Base-by-base conservation (phyloP, 2,888 invertebrate species). In the Dysmachus trigonus region DNA sequence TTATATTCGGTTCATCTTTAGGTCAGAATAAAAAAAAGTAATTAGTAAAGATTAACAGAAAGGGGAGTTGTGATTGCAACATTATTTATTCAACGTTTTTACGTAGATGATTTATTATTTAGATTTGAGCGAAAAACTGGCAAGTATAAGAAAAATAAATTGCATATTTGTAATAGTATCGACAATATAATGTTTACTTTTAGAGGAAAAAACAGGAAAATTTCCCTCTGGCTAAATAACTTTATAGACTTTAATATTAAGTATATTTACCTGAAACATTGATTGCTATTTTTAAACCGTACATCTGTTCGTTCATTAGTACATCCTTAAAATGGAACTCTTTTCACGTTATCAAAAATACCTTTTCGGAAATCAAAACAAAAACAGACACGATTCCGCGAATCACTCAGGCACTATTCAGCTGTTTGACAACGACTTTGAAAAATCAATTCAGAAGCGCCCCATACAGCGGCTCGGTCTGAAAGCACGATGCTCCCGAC, bases 361-460 rank as follows among this genome's bases (percentile, higher is more conserved):
- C 62, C 27, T 62, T 33, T 33, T 6, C 8, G 15, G 18, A 73
- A 73, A 73, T 35, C 73, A 73, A 73, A 73, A 73, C 73, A 73
- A 73, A 73, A 31, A 73, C 73, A 73, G 73, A 18, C 73, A 73
- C 73, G 35, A 73, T 73, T 35, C 31, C 35, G 73, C n/a, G 35
- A 73, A 73, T 73, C 73, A 73, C 73, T 33, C 73, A 62, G 62
- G 62, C 62, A 62, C 62, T 53, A 62, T 62, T 62, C 62, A 62
- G 62, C 62, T 18, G 62, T 62, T 62, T 62, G 62, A 62, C 62
- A 62, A 62, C 62, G 62, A 18, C 27, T 62, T 47, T 62, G 62
- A 62, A 62, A 62, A 62, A 62, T 62, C 62, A 62, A 62, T 62
- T 62, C 27, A 22, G 62, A 62, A 27, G 62, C 18, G 62, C 22